Evolutionary conservation across 1,140 invertebrate genomes (phyloP).

Genomic region (Camponotus vicinus): DNA sequence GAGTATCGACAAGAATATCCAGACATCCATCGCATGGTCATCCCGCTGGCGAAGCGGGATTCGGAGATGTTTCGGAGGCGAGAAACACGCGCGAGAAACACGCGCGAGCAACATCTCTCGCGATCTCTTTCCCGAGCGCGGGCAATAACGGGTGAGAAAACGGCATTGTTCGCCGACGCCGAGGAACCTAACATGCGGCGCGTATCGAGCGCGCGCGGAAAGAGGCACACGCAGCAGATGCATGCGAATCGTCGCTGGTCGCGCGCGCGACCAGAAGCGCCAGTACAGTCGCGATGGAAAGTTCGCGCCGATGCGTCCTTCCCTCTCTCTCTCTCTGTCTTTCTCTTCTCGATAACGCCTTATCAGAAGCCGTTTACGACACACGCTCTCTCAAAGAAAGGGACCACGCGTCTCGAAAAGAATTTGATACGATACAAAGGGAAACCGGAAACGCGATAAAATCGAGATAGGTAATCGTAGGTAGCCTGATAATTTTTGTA

Average conservation of each 20-base stretch:
- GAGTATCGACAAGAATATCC: too few relatives aligned
- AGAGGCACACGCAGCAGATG: slow-evolving; percentile 65
- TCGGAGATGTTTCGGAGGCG: too few relatives aligned
- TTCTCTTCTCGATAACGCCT: slow-evolving; percentile 60
- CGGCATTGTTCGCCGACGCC: slow-evolving; percentile 55
- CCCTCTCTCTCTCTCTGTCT: slow-evolving; percentile 36
- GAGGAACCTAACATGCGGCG: slow-evolving; percentile 55
- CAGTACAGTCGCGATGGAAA: slow-evolving; percentile 67
- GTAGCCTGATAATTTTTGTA: background rate
- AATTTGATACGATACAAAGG: too few relatives aligned
- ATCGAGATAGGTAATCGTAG: too few relatives aligned
- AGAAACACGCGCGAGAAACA: background rate
- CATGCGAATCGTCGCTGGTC: slow-evolving; percentile 64
- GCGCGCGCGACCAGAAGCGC: slow-evolving; percentile 68
- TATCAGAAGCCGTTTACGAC: slow-evolving; percentile 1
- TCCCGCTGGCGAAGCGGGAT: background rate
- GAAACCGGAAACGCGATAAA: too few relatives aligned
- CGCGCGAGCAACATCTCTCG: background rate
- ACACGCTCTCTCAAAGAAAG: background rate
- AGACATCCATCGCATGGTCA: too few relatives aligned
- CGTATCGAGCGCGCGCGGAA: slow-evolving; percentile 61
- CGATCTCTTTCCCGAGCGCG: background rate
- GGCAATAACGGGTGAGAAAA: slow-evolving; percentile 12
- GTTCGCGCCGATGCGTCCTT: background rate
- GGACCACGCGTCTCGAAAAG: background rate